Base-by-base conservation (phyloP, 1,140 invertebrate species). In the Eueides isabella region DNA sequence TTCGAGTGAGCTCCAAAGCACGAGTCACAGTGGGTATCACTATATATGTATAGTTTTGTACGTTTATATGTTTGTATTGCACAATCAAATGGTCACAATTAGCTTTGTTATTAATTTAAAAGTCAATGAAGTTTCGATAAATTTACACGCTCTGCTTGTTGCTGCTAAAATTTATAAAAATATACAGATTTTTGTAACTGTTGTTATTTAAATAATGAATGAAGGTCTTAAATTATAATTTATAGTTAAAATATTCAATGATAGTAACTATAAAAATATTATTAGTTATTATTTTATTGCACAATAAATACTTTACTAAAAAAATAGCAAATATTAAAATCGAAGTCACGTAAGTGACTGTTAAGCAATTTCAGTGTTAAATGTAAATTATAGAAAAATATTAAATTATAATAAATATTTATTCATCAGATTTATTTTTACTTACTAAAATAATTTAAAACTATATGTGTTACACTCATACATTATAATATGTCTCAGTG, bases 1-100 rank as follows among this genome's bases (percentile, higher is more conserved):
- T 81, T 86, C 76, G 73, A 79, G 71, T 55, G 66, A 67, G 70
- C 71, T 66, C 48, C 64, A 35, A 65, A 66, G 19, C 48, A 69
- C 66, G 19, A 70, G 19, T 38, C 61, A 69, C 67, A 55, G 41
- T 26, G 63, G 67, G 5, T 74, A 67, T 74, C 72, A 74, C 66
- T 64, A 65, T 55, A 73, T 35, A 72, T 55, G 66, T 41, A 73
- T 65, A 72, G 19, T 55, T 55, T 16, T 38, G 19, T 71, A 61
- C n/a, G 44, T 72, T 35, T 30, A 30, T 71, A 69, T 61, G 68
- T 63, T 71, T 65, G 28, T 75, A 41, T 71, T 67, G 61, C 69
- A 72, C 63, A 38, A 44, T 67, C 30, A 70, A 70, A 75, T 23
- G 41, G 63, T 72, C 71, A 67, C 64, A 62, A 71, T 63, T 35